Evolutionary conservation across 2,797 vertebrate genomes (phyloP).

Genomic region (Sardinella longiceps): DNA sequence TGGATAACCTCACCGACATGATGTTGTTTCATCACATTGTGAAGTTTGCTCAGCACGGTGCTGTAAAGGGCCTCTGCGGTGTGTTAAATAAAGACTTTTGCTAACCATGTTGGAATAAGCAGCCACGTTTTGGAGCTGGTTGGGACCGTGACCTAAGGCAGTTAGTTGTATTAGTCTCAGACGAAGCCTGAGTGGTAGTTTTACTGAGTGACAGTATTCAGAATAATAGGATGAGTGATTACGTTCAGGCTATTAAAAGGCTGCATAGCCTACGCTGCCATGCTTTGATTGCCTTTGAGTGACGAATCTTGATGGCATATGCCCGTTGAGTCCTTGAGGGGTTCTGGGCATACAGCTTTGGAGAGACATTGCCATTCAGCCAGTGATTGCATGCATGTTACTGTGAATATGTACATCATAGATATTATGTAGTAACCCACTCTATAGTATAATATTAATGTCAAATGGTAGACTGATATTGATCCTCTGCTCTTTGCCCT

Average conservation of each 20-base stretch:
- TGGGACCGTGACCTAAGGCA: conserved; percentile 3
- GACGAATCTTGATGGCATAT: no score
- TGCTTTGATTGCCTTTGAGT: no score
- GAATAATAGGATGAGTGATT: no score
- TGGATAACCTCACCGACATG: conserved; percentile 18
- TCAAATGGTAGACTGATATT: background rate
- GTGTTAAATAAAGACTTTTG: conserved; percentile 24
- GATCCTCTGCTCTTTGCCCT: background rate
- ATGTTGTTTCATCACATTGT: conserved; percentile 25
- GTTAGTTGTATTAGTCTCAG: background rate
- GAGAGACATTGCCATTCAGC: no score
- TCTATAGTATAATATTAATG: no score
- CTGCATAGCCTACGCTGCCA: no score
- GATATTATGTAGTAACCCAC: no score
- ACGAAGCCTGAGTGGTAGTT: background rate
- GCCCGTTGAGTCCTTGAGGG: no score
- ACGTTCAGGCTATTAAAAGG: no score
- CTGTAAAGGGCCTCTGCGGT: background rate
- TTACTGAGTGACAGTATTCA: background rate
- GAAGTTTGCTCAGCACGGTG: conserved; percentile 15
- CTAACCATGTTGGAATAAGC: conserved; percentile 4
- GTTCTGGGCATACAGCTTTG: no score
- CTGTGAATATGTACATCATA: no score
- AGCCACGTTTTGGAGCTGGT: background rate
- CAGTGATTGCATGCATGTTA: no score